These are phyloP conservation scores for Melanotaenia pygmaea DNA, from an alignment of 2,797 vertebrate genomes.

Conservation along the genomic window DNA sequence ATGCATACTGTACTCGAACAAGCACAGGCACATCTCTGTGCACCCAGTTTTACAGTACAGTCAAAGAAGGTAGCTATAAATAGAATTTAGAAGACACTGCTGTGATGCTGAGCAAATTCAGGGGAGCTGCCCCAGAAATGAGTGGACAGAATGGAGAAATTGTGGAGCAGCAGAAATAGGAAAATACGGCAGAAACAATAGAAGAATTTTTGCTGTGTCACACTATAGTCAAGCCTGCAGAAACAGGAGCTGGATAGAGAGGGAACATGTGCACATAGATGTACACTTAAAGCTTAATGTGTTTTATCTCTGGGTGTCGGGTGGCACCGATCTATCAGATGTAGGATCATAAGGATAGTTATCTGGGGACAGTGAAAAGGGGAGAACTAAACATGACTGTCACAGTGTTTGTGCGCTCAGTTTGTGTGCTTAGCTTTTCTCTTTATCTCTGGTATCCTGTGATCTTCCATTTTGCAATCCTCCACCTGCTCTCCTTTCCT, in stretches of 20 bases:
- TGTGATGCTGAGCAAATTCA: slow-evolving; percentile 54
- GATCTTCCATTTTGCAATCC: slow-evolving; percentile 1
- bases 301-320: slow-evolving; percentile 43
- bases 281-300: slow-evolving; percentile 27
- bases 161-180: slow-evolving; percentile 3
- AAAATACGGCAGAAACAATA: slow-evolving; percentile 8
- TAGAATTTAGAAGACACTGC: slow-evolving; percentile 44
- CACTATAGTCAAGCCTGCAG: slow-evolving; percentile 30
- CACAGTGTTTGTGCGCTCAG: not conserved
- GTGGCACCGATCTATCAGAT: slow-evolving; percentile 50
- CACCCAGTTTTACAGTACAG: slow-evolving; percentile 37
- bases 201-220: slow-evolving; percentile 63
- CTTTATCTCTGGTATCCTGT: slow-evolving; percentile 11
- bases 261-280: not conserved
- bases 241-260: not conserved
- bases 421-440: slow-evolving; percentile 1
- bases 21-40: not conserved
- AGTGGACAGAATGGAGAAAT: slow-evolving; percentile 3
- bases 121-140: slow-evolving; percentile 56
- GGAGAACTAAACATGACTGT: slow-evolving; percentile 24
- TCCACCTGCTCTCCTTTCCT: not conserved
- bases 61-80: slow-evolving; percentile 50
- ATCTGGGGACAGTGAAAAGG: slow-evolving; percentile 23
- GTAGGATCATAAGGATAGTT: slow-evolving; percentile 51
- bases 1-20: slow-evolving; percentile 9